A percentile compares a stretch with the other conserved stretches of the same genome.
Conservation (phyloP, 2,113 vertebrate species). For the Acanthochromis polyacanthus region DNA sequence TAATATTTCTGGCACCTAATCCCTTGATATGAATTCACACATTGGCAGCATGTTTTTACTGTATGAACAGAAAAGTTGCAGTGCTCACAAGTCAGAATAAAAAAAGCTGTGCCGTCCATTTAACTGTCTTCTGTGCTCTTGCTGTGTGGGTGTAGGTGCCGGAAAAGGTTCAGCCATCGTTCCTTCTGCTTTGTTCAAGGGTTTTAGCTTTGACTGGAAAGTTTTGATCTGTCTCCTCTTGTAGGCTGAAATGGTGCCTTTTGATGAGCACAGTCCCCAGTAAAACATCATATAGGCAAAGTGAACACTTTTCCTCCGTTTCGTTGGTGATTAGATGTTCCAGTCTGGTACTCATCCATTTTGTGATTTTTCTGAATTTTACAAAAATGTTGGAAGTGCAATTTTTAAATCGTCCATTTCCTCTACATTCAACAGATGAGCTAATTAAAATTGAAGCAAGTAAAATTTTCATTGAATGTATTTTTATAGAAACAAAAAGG, state of each 20-base stretch:
- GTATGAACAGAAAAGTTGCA: not conserved
- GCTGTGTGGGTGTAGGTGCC: constrained; percentile 43
- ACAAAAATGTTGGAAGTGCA: not conserved
- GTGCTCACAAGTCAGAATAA: constrained; percentile 23
- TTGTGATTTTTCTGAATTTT: not conserved
- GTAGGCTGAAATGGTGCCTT: not conserved
- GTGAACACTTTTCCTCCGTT: not conserved
- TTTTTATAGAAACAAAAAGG: too few relatives aligned
- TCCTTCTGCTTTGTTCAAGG: constrained; percentile 36
- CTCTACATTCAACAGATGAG: too few relatives aligned
- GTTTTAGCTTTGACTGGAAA: constrained; percentile 27
- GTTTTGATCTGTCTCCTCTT: constrained; percentile 26
- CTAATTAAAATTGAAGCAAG: too few relatives aligned
- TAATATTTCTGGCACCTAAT: not conserved
- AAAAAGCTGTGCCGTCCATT: constrained; percentile 25
- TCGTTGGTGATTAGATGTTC: not conserved
- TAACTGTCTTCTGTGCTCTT: constrained; percentile 14
- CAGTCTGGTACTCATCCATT: not conserved
- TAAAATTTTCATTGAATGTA: too few relatives aligned
- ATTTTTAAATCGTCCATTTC: too few relatives aligned
- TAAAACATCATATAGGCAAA: constrained; percentile 3
- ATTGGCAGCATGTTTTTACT: not conserved
- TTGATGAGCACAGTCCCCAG: not conserved
- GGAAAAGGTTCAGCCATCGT: constrained; percentile 39
- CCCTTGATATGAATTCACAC: not conserved